A percentile compares a stretch with the other conserved stretches of the same genome.
phyloP scores from a whole-genome alignment of 2,113 vertebrate species.

The Gulo gulo region DNA sequence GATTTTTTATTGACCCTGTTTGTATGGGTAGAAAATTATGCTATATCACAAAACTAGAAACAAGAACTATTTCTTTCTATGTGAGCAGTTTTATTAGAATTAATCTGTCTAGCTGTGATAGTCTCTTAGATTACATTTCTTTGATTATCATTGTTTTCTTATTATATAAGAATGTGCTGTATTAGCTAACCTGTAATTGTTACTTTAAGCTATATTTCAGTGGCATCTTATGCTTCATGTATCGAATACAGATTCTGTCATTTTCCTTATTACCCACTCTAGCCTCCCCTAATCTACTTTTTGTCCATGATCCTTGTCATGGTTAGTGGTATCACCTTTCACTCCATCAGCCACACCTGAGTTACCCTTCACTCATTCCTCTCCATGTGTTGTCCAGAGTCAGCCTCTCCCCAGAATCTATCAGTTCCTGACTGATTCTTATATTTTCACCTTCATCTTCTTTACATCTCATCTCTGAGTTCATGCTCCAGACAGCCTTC shows the following conservation, averaged over 20 bases:
- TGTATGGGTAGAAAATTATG: conserved; percentile 3
- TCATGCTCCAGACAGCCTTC: neutral
- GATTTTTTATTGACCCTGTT: neutral
- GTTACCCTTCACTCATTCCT: neutral
- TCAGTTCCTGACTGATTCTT: neutral
- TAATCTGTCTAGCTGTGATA: neutral
- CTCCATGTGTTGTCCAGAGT: neutral
- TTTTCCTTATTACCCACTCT: neutral
- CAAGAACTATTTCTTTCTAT: neutral
- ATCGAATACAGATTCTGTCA: neutral
- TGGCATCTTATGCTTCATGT: neutral
- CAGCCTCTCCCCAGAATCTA: neutral
- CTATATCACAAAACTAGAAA: neutral
- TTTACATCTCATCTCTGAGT: neutral
- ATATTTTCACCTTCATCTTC: neutral
- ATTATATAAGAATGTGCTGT: neutral
- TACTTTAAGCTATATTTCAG: neutral
- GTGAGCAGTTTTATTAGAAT: neutral
- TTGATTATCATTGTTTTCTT: neutral
- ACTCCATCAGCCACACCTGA: neutral
- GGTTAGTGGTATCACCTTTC: neutral
- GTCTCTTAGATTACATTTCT: neutral
- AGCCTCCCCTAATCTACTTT: neutral
- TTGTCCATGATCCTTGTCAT: neutral
- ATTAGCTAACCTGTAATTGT: neutral